These are phyloP conservation scores for Tyrannus savana DNA, from an alignment of 2,113 vertebrate genomes.

Conservation along the genomic window DNA sequence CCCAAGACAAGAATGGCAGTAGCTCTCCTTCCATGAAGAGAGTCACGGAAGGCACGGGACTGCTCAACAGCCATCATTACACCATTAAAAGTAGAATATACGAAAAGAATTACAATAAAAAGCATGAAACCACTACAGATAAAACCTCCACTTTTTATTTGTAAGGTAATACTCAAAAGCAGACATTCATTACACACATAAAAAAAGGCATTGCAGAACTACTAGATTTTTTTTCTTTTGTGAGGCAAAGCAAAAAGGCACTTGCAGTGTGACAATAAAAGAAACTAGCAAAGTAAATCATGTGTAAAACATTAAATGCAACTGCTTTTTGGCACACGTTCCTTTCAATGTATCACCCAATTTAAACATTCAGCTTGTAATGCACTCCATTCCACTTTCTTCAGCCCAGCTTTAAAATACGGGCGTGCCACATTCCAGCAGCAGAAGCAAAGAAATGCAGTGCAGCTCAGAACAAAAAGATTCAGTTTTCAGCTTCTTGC, in stretches of 20 bases:
- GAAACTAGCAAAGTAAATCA: constrained; percentile 8
- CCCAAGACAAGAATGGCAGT: not conserved
- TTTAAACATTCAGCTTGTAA: constrained; percentile 42
- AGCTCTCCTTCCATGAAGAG: not conserved
- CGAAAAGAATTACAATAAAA: not conserved
- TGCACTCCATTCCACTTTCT: constrained; percentile 23
- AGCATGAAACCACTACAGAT: not conserved
- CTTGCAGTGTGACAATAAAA: constrained; percentile 9
- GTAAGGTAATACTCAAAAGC: not conserved
- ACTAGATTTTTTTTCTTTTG: not conserved
- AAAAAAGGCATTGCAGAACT: constrained; percentile 14
- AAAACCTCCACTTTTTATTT: not conserved
- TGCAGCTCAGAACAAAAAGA: not conserved
- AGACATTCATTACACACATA: constrained; percentile 19
- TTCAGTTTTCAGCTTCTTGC: not conserved
- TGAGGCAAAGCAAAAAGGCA: not conserved
- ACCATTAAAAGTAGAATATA: not conserved
- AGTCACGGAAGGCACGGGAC: not conserved
- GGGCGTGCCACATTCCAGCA: not conserved
- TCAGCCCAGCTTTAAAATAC: constrained; percentile 23
- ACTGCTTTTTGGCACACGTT: not conserved
- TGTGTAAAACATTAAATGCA: not conserved
- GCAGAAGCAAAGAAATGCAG: not conserved
- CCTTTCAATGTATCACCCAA: constrained; percentile 30
- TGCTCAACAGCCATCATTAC: not conserved